Base-by-base conservation (phyloP, 2,888 invertebrate genomes). In the Alsophila aescularia region DNA sequence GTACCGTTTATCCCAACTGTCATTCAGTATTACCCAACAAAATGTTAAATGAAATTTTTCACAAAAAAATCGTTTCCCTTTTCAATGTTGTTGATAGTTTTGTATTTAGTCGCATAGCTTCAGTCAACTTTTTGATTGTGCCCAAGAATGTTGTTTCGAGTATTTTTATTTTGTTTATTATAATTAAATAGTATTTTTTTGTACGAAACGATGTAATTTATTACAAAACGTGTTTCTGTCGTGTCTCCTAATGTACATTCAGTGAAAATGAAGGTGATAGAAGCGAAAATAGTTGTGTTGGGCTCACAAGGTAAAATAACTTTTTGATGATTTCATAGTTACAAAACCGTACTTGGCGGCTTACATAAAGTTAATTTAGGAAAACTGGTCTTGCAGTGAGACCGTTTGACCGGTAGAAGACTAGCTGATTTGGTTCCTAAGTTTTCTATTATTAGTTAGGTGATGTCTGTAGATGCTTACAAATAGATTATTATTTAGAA, bases 281-380 rank as follows among this genome's bases (percentile, higher is more conserved):
- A 96, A 81, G 97, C 95, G 57, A 97, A 97, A 93, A 95, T 97
- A 45, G 97, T 97, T 44, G 95, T 97, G 64, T 92, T 97, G 55
- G 97, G 97, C 50, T 93, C 95, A 45, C 95, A 95, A 94, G 96
- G 96, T 96, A 93, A 56, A 2, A 58, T 44, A 53, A 52, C 44
- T 45, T 56, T 58, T 52, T 21, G 60, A 62, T 65, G 64, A 62
- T 62, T 65, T 62, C 59, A 60, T 57, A 36, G 6, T 40, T 18
- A 7, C 1, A 6, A 29, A 8, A 18, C 8, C 2, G 9, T 9
- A 39, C 44, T 40, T 39, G 40, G 35, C 48, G 4, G 29, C 43
- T 44, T 49, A 44, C 34, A 35, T 50, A 44, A 18, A 42, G 21
- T 37, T 27, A 27, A 34, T 14, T 34, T 42, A 49, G 27, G 14